Base-by-base conservation (phyloP, 2,888 invertebrate genomes). In the Eurois occulta region DNA sequence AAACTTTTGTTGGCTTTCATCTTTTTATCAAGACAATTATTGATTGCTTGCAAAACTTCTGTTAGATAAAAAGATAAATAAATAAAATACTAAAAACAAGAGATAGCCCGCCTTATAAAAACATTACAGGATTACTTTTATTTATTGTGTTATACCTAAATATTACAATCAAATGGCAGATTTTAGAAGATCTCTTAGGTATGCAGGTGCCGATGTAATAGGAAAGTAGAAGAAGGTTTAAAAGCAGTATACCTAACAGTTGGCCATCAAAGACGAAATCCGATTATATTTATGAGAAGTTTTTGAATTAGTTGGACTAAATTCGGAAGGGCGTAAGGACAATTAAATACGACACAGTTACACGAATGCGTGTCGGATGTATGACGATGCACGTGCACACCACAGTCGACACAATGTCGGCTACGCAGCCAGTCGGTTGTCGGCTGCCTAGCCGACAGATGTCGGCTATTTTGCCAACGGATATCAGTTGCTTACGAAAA, bases 11-110 rank as follows among this genome's bases (percentile, higher is more conserved):
- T 69, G 35, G 41, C 70, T 60, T 48, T 28, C 41, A 28, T 43
- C 10, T 46, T 60, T 43, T 60, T 81, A 60, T 43, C 48, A 65
- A 58, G 13, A n/a, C 43, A 21, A 28, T 35, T 73, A 81, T 67
- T 28, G 35, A 81, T 74, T 11, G 24, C 16, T 65, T 67, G 41
- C 16, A 73, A 77, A 65, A 28, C 35, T 69, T 64, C 7, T 41
- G 21, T 10, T 24, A 52, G n/a, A 65, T 38, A 75, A 64, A 52
- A 43, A n/a, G 35, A 41, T 24, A 52, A 24, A 65, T 38, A 75
- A 64, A 52, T 52, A n/a, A 43, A 41, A 64, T 35, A 73, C 18
- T 65, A 24, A 65, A 64, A 41, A 41, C n/a, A n/a, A 38, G 11
- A 28, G 35, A 55, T 35, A 43, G 21, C 16, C 5, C 28, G 2